Conservation (phyloP, 2,113 vertebrate species). For the Nerophis ophidion region DNA sequence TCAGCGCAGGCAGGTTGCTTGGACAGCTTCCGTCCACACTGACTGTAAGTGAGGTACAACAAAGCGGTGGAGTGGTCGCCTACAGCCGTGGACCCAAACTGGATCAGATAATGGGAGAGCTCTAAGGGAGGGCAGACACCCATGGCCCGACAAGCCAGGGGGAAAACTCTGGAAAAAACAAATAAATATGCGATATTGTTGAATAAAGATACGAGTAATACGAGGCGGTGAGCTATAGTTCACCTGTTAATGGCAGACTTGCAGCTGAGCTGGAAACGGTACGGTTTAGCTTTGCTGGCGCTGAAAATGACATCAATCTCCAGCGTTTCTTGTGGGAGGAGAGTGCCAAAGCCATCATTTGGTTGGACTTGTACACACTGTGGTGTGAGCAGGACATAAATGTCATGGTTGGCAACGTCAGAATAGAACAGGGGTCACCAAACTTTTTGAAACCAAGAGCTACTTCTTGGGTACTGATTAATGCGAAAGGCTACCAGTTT, state of each 20-base stretch:
- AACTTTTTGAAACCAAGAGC: no score
- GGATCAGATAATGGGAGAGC: constrained; percentile 82
- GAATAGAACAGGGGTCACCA: no score
- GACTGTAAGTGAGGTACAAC: constrained; percentile 69
- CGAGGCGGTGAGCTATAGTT: not conserved
- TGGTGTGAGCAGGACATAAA: constrained; percentile 8
- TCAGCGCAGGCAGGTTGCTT: constrained; percentile 32
- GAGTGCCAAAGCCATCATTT: constrained; percentile 80
- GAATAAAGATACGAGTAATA: not conserved
- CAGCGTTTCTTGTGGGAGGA: constrained; percentile 83
- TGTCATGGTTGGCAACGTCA: not conserved
- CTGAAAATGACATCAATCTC: constrained; percentile 83
- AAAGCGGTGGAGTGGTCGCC: constrained; percentile 67
- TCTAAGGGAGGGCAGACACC: constrained; percentile 81
- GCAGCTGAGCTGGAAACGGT: constrained; percentile 82
- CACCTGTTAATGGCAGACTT: constrained; percentile 85
- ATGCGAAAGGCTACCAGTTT: no score
- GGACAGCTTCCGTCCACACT: constrained; percentile 1
- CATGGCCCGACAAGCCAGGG: constrained; percentile 77
- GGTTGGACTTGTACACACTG: constrained; percentile 89
- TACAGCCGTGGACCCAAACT: constrained; percentile 81
- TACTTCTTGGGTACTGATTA: no score
- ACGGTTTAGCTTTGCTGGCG: constrained; percentile 72
- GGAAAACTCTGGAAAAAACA: constrained; percentile 77
- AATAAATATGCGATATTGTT: not conserved